Percentiles rank a stretch among this genome's conserved stretches.
Evolutionary conservation across 1,140 invertebrate genomes (phyloP).

Genomic region (Musca domestica): DNA sequence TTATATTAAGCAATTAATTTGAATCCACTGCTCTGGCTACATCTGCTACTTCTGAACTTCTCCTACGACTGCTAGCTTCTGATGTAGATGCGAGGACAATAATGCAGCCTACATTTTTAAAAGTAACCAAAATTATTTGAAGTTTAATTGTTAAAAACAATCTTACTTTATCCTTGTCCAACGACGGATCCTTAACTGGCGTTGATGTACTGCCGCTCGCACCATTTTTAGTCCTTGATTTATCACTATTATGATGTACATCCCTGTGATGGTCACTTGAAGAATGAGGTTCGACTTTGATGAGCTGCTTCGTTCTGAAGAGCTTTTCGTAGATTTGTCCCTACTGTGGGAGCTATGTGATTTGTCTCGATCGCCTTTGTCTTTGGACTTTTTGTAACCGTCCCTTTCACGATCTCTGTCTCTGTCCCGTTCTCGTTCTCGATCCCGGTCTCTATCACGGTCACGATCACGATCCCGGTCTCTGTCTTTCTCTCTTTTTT

Average conservation of each 20-base stretch:
- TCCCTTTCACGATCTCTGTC: neutral
- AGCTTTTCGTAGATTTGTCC: neutral
- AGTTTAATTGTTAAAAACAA: too few relatives aligned
- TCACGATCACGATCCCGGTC: conserved; percentile 31
- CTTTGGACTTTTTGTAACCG: conserved; percentile 11
- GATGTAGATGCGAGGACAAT: conserved; percentile 40
- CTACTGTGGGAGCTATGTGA: neutral
- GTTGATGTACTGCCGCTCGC: conserved; percentile 34
- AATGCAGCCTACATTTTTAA: conserved; percentile 10
- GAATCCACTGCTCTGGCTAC: conserved; percentile 41
- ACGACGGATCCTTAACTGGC: conserved; percentile 37
- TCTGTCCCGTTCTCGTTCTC: conserved; percentile 32
- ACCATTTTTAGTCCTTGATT: conserved; percentile 28
- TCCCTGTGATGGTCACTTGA: too few relatives aligned
- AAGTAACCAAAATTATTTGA: conserved; percentile 9
- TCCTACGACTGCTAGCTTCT: conserved; percentile 42
- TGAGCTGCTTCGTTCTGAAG: neutral
- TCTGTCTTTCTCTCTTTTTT: conserved; percentile 27
- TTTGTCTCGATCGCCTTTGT: neutral
- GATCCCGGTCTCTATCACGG: conserved; percentile 31
- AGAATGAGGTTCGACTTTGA: conserved; percentile 2
- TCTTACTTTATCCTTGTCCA: conserved; percentile 32
- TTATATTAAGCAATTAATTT: conserved; percentile 26
- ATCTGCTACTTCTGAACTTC: conserved; percentile 45
- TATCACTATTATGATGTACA: conserved; percentile 11